phyloP scores from a whole-genome alignment of 2,113 vertebrate species.

The Centropus unirufus region DNA sequence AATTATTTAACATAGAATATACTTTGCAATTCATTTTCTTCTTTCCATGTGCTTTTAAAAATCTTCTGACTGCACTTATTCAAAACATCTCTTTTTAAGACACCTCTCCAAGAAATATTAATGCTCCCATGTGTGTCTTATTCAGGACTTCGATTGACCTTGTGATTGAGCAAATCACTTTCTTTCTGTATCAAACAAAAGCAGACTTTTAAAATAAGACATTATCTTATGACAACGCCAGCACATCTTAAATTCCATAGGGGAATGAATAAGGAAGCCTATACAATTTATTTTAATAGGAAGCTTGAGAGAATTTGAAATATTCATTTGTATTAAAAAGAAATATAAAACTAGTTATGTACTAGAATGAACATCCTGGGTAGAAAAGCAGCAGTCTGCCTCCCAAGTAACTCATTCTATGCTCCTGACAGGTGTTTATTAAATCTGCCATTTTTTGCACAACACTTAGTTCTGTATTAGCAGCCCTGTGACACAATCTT shows the following conservation, averaged over 20 bases:
- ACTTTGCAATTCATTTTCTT: neutral
- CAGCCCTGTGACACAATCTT: neutral
- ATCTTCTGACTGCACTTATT: neutral
- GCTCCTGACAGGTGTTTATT: neutral
- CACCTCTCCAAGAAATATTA: neutral
- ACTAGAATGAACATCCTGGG: neutral
- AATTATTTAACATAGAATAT: neutral
- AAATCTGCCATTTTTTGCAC: neutral
- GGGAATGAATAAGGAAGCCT: neutral
- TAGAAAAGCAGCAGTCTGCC: neutral
- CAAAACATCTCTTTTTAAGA: slow-evolving; percentile 18
- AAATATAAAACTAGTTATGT: neutral
- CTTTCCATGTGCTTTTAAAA: neutral
- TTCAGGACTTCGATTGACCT: neutral
- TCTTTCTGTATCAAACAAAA: neutral
- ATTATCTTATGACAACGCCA: neutral
- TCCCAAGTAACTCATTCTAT: neutral
- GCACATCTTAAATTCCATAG: neutral
- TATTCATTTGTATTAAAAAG: neutral
- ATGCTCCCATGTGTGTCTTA: neutral
- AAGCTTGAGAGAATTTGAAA: neutral
- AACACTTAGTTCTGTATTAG: neutral
- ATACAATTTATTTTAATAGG: neutral
- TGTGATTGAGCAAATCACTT: slow-evolving; percentile 22
- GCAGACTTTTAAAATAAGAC: neutral